phyloP scores from a whole-genome alignment of 2,797 vertebrate genomes.

The Cossypha caffra region DNA sequence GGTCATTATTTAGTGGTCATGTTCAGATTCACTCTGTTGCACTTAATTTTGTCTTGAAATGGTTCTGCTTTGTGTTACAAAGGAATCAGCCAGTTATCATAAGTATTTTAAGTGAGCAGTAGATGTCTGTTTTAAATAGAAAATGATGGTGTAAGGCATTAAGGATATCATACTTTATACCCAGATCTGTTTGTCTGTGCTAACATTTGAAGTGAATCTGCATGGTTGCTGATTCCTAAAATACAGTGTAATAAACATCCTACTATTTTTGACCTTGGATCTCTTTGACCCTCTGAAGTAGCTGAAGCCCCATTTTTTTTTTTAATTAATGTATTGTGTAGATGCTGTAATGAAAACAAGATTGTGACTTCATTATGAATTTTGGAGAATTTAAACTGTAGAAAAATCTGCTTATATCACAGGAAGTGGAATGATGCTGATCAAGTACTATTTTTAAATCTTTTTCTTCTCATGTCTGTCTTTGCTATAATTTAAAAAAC shows the following conservation, averaged over 20 bases:
- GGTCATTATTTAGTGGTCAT: background rate
- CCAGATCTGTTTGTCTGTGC: background rate
- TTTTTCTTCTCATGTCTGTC: background rate
- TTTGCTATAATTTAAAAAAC: background rate
- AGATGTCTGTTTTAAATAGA: background rate
- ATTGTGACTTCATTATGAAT: background rate
- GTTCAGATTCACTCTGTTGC: background rate
- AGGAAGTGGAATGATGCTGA: background rate
- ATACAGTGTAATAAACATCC: background rate
- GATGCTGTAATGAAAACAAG: background rate
- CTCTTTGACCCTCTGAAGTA: background rate
- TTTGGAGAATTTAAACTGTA: background rate
- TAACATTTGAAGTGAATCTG: background rate
- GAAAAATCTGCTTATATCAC: background rate
- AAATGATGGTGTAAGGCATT: background rate
- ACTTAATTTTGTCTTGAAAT: background rate
- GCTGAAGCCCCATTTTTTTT: background rate
- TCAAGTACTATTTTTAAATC: background rate
- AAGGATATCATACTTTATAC: background rate
- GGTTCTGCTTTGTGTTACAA: background rate
- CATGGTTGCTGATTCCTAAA: background rate
- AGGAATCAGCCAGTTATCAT: background rate
- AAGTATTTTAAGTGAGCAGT: background rate
- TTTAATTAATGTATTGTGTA: background rate
- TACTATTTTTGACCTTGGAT: background rate